Evolutionary conservation across 2,888 invertebrate genomes (phyloP).

Genomic region (Drosophila cracens): DNA sequence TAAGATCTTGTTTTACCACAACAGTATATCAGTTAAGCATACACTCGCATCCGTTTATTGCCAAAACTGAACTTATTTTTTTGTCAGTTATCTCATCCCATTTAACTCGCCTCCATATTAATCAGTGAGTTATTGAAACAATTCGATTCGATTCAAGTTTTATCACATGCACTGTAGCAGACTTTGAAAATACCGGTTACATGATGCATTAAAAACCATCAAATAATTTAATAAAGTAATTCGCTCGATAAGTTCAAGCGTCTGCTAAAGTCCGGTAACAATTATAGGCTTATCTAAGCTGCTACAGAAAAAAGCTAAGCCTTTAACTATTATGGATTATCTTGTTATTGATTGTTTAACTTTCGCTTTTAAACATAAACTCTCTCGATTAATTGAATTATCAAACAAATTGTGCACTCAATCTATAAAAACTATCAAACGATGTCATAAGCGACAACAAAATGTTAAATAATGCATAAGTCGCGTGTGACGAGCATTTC

Average conservation of each 20-base stretch:
- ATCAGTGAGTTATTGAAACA: not conserved
- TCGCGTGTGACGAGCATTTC: constrained; percentile 63
- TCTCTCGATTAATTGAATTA: constrained; percentile 62
- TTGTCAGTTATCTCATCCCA: constrained; percentile 2
- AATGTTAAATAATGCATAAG: constrained; percentile 73
- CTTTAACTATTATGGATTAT: constrained; percentile 6
- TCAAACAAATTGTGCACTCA: constrained; percentile 54
- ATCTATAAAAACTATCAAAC: constrained; percentile 41
- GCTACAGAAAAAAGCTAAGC: not conserved
- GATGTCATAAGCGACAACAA: constrained; percentile 63
- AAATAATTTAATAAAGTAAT: constrained; percentile 3
- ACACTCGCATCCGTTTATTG: not conserved
- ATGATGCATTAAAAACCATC: constrained; percentile 17
- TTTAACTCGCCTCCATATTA: constrained; percentile 13
- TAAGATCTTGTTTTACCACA: not conserved
- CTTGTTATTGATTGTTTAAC: constrained; percentile 29
- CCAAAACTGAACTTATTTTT: not conserved
- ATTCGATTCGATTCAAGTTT: constrained; percentile 17
- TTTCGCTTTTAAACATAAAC: constrained; percentile 28
- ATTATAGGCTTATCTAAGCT: not conserved
- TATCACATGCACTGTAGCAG: constrained; percentile 1
- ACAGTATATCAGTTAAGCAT: not conserved
- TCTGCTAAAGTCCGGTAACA: constrained; percentile 2
- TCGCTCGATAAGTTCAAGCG: constrained; percentile 18
- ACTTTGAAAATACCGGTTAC: constrained; percentile 31